Evolutionary conservation across 2,113 vertebrate genomes (phyloP), one percentile per base, ranked within the genome.

Genomic region (Chunga burmeisteri): DNA sequence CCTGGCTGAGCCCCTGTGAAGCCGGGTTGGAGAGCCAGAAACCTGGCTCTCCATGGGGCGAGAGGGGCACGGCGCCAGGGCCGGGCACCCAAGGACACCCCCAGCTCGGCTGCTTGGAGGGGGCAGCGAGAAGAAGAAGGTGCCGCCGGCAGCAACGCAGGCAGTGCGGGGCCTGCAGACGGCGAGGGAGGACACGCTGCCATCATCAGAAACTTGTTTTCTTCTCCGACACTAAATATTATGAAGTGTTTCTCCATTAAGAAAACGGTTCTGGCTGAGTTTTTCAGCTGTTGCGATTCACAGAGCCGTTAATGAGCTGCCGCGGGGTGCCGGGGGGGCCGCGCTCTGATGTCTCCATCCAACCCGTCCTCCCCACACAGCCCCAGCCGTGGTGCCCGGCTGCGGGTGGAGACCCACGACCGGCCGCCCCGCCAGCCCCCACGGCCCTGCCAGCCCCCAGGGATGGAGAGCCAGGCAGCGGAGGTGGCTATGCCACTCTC

Each of bases 211-310:
- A 91, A 81, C 78, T 68, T 96, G 92, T 94, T 95, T 96, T 75
- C 93, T 87, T 40, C 96, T 67, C 91, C 36, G 3, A 19, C 93
- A 95, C 94, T 89, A 96, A 96, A 96, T 94, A 96, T 96, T 96
- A 56, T 96, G 95, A 97, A 95, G 95, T 94, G 96, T 96, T 95
- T 95, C 93, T 94, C 91, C 77, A 42, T 75, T 52, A 80, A 92
- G 81, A 67, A 53, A 81, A 59, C 9, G 2, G 86, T 52, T 95
- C 96, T 86, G 94, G 92, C 91, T 75, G 96, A 34, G 61, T 44
- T 95, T 95, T 93, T 71, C 84, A 91, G 77, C 91, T 86, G 26
- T 3, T 22, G 81, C 53, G 8, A 91, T 83, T 96, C 96, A 85
- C 81, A 15, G 94, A 67, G 46, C 95, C 3, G 7, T 32, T 94